These are phyloP conservation scores for Porites cylindrica DNA, from an alignment of 92 coral and sea anemone species.

Conservation along the genomic window DNA sequence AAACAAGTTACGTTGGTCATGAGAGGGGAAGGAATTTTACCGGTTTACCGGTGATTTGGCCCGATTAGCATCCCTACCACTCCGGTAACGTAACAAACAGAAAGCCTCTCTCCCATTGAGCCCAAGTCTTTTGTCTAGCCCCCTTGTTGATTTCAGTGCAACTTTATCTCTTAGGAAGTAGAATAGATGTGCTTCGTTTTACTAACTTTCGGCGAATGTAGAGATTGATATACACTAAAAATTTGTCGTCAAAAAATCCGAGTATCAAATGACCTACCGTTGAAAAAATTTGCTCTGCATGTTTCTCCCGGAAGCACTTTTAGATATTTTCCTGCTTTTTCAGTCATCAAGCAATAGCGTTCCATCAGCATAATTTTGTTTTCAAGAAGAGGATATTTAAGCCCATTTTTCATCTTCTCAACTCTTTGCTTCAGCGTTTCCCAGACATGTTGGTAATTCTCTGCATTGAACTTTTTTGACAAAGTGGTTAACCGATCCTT, in stretches of 20 bases:
- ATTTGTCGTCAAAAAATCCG: too few relatives aligned
- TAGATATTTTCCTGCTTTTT: neutral
- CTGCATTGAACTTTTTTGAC: neutral
- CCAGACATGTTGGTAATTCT: neutral
- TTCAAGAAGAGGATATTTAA: slow-evolving; percentile 21
- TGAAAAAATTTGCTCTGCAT: slow-evolving; percentile 15
- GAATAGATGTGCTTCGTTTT: too few relatives aligned
- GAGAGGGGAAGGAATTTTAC: too few relatives aligned
- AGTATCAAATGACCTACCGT: neutral
- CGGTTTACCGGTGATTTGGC: too few relatives aligned
- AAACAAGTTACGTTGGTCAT: too few relatives aligned
- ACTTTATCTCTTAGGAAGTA: too few relatives aligned
- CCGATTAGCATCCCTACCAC: too few relatives aligned
- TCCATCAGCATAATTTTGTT: slow-evolving; percentile 58
- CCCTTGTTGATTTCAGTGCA: too few relatives aligned
- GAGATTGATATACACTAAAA: neutral
- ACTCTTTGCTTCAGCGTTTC: neutral
- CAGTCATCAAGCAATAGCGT: neutral
- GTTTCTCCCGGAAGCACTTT: neutral
- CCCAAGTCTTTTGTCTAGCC: too few relatives aligned
- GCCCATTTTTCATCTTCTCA: neutral
- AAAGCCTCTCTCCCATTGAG: too few relatives aligned
- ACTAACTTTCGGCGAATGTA: neutral
- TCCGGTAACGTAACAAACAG: too few relatives aligned
- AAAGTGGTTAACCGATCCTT: neutral